Base-by-base conservation (phyloP, 1,140 invertebrate genomes). In the Drosophila willistoni region DNA sequence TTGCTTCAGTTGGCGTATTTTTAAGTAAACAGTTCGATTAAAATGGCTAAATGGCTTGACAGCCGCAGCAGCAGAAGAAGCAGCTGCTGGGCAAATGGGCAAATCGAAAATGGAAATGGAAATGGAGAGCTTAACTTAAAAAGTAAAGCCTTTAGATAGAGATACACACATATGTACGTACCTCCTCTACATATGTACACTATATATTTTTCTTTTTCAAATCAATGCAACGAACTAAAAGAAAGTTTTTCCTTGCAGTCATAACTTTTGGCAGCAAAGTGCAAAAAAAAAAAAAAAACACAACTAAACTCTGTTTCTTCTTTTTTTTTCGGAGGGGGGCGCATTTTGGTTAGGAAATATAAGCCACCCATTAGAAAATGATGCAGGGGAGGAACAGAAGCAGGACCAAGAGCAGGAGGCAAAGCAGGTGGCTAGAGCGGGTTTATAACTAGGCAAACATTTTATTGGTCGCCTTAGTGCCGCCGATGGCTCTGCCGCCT, bases 1-100 rank as follows among this genome's bases (percentile, higher is more conserved):
- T 87, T 87, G 83, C 83, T 62, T 89, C 77, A 83, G 83, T 87
- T 87, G 83, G 44, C 44, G 44, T 80, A 87, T 80, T 87, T 87
- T 89, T 83, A 82, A 82, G 83, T 87, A 87, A 87, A 87, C 83
- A 87, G 83, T 89, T 87, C 83, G 83, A 87, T 87, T 87, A 87
- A 87, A 87, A 87, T 73, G 76, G 76, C 71, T 61, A 51, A 60
- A 75, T 29, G 29, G 29, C 72, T 66, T 75, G 83, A 77, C 77
- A 79, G 64, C 44, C 36, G 19, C 25, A 42, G 36, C 25, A 42
- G 36, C 19, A 14, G 39, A n/a, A 34, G 42, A 3, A n/a, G 61
- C 19, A 71, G 56, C 42, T 62, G 66, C 55, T 56, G 77, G 74
- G 75, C 75, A 76, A 86, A 36, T 36, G 34, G 17, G 44, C 7